Conservation (phyloP, 1,140 invertebrate genomes). For the Choristoneura fumiferana region DNA sequence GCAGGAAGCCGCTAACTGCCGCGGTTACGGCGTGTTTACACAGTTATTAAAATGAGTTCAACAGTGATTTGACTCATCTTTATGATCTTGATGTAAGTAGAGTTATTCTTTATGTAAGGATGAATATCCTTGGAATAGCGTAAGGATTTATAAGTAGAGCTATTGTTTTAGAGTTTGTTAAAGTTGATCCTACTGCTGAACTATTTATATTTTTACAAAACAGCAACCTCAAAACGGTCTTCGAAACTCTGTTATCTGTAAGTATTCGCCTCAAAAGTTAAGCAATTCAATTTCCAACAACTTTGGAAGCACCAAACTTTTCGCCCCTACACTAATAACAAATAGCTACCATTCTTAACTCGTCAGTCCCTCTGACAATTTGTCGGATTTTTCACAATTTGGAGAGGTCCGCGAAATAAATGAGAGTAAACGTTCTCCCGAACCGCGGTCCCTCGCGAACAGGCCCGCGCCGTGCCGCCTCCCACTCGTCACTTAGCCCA, state of each 20-base stretch:
- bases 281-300: constrained; percentile 1
- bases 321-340: constrained; percentile 11
- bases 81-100: constrained; percentile 7
- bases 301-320: constrained; percentile 11
- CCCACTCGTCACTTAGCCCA: constrained; percentile 73
- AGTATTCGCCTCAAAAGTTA: not conserved
- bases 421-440: constrained; percentile 48
- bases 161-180: no score
- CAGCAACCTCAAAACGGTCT: not conserved
- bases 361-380: constrained; percentile 35
- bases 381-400: constrained; percentile 56
- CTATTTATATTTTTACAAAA: not conserved
- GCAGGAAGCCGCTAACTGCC: constrained; percentile 57
- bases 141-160: no score
- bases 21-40: constrained; percentile 55
- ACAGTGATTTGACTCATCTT: constrained; percentile 49
- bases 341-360: constrained; percentile 22
- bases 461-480: constrained; percentile 34
- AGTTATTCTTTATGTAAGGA: not conserved
- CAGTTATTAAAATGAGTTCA: constrained; percentile 58
- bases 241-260: not conserved
- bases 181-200: no score
- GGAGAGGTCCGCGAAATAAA: constrained; percentile 50
- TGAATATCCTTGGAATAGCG: no score
- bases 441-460: constrained; percentile 38